Base-by-base conservation (phyloP, 1,140 invertebrate species). In the Apis florea region DNA sequence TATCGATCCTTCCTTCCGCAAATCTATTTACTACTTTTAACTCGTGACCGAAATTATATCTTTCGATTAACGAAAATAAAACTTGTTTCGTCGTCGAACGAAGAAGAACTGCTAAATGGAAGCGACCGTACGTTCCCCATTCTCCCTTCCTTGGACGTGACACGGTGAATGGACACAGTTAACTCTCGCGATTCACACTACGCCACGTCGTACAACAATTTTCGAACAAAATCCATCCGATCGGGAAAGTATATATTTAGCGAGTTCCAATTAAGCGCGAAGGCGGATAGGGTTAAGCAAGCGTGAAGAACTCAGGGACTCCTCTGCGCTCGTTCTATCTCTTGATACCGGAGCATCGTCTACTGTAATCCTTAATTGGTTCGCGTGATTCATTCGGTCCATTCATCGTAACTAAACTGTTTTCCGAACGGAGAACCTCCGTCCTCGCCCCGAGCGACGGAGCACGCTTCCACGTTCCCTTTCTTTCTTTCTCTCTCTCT, bases 311-410 rank as follows among this genome's bases (percentile, higher is more conserved):
- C 63, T n/a, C 70, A 26, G 58, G 11, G 54, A 59, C 68, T 63
- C 75, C 79, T 73, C 31, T 6, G 31, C 5, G 72, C 56, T 76
- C 76, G 61, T 47, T 76, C 81, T 64, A 59, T 83, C 75, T 68
- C 51, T 31, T 24, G 26, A 26, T 40, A 77, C 31, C 72, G 64
- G 12, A 66, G 13, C 63, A 66, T 78, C 83, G 83, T 64, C 83
- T 72, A 82, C 84, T 79, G 89, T 91, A 91, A 93, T 93, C 91
- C 91, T 92, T 93, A 93, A 92, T 93, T 93, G 91, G 91, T 92
- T 92, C 84, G 91, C 88, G 91, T 92, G 92, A 92, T 93, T 93
- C 92, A 92, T 92, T 91, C 88, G 91, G 86, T 91, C 89, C 90
- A 92, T 92, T 92, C 90, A 92, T 92, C 89, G 87, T 87, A 85